Evolutionary conservation across 2,888 invertebrate genomes (phyloP).

Genomic region (Pheosia gnoma): DNA sequence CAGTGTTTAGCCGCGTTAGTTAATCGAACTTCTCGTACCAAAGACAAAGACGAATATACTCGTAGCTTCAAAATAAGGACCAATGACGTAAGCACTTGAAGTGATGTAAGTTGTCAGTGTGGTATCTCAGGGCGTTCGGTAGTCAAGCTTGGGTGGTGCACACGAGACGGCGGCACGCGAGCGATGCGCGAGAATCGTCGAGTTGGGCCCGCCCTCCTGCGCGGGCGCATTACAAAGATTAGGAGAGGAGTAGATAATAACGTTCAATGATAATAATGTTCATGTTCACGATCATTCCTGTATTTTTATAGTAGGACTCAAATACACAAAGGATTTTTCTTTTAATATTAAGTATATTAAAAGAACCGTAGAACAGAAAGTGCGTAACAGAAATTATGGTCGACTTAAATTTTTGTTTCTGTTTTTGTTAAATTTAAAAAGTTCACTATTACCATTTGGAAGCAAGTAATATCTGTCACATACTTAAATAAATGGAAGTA

Average conservation of each 20-base stretch:
- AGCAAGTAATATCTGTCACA: no score
- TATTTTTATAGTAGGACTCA: no score
- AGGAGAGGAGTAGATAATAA: slow-evolving; percentile 16
- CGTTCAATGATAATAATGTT: no score
- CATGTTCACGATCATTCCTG: no score
- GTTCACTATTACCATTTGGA: no score
- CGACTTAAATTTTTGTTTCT: no score
- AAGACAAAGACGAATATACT: slow-evolving; percentile 11
- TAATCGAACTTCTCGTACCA: not conserved
- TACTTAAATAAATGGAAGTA: no score
- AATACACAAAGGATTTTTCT: no score
- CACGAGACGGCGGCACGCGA: slow-evolving; percentile 71
- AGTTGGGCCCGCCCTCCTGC: slow-evolving; percentile 65
- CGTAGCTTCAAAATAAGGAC: slow-evolving; percentile 15
- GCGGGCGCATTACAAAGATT: slow-evolving; percentile 57
- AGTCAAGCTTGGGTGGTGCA: slow-evolving; percentile 75
- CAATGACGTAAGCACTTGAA: slow-evolving; percentile 21
- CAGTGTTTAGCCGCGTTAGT: not conserved
- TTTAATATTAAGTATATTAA: no score
- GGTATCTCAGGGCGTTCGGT: slow-evolving; percentile 47
- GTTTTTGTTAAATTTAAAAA: no score
- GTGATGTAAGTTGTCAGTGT: slow-evolving; percentile 33
- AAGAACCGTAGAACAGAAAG: no score
- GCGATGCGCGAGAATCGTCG: slow-evolving; percentile 60
- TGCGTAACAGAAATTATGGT: no score